These are phyloP conservation scores for chimpanzee (Pan troglodytes) DNA, from an alignment of 2,113 vertebrate genomes.

Conservation along the genomic window NHGRI_mPanTro3-v2.1_pri NC_072402.2:176813001-176813500, in stretches of 20 bases:
- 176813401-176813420: neutral
- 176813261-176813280: neutral
- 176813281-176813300: neutral
- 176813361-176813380: neutral
- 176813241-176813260: no score
- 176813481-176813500: neutral
- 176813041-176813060: neutral
- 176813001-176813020: neutral
- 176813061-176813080: neutral
- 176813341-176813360: neutral
- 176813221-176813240: neutral
- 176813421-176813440: neutral
- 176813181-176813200: neutral
- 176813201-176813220: neutral
- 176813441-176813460: neutral
- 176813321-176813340: neutral
- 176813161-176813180: neutral
- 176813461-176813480: neutral
- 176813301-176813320: neutral
- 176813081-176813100: neutral
- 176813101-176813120: neutral
- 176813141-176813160: conserved; percentile 33
- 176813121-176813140: neutral
- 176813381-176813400: neutral
- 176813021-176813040: neutral